phyloP scores from a whole-genome alignment of 1,140 invertebrate genomes.

The Drosophila bocki region DNA sequence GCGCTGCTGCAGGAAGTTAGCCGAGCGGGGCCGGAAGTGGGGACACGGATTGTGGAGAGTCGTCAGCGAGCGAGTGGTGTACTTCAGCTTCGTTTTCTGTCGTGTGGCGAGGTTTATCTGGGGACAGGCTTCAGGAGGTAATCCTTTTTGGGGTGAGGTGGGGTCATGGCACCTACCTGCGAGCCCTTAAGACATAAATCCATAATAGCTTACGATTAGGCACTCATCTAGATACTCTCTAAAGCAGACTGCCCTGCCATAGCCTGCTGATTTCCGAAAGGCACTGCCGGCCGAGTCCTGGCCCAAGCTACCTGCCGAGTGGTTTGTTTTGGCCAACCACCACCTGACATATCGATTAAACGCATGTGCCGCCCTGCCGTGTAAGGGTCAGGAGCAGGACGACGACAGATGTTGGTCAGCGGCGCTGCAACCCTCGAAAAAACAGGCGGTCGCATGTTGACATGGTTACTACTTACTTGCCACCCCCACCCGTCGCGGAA shows the following conservation, averaged over 20 bases:
- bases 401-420: conserved; percentile 70
- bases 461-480: conserved; percentile 51
- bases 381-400: conserved; percentile 46
- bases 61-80: conserved; percentile 64
- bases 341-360: conserved; percentile 43
- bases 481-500: conserved; percentile 2
- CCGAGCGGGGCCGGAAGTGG: conserved; percentile 73
- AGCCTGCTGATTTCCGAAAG: conserved; percentile 57
- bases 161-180: conserved; percentile 48
- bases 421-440: conserved; percentile 55
- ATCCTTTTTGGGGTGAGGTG: not conserved
- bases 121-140: not conserved
- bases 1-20: conserved; percentile 75
- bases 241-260: conserved; percentile 52
- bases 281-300: conserved; percentile 7
- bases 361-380: conserved; percentile 23
- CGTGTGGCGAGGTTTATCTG: conserved; percentile 81
- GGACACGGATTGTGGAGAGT: conserved; percentile 57
- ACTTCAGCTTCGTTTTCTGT: conserved; percentile 79
- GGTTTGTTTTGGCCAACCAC: conserved; percentile 40
- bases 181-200: conserved; percentile 83
- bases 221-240: conserved; percentile 51
- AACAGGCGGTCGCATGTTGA: conserved; percentile 37
- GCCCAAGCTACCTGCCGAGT: not conserved
- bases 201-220: conserved; percentile 64